A percentile compares a stretch with the other conserved stretches of the same genome.
Conservation (phyloP, 2,113 vertebrate species). For the Pelecanoides urinatrix region DNA sequence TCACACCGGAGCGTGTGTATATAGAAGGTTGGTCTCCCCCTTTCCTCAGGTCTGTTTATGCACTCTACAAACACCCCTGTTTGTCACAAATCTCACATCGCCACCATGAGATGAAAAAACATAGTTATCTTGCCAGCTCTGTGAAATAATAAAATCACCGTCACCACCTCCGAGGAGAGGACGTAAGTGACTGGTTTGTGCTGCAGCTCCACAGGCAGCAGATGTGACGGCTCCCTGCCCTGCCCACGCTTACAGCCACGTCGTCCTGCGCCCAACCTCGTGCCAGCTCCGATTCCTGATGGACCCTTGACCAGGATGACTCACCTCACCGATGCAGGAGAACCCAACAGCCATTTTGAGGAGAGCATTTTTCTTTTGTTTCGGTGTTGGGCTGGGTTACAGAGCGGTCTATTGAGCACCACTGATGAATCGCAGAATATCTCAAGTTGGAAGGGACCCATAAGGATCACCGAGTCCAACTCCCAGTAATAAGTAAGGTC, state of each 20-base stretch:
- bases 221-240: not conserved
- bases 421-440: not conserved
- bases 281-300: not conserved
- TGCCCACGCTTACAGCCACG: accelerated
- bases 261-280: not conserved
- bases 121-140: not conserved
- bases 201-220: not conserved
- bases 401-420: not conserved
- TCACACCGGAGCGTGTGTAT: not conserved
- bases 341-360: not conserved
- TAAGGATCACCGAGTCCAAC: not conserved
- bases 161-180: not conserved
- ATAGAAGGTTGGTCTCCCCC: not conserved
- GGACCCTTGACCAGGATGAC: not conserved
- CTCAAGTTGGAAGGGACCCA: not conserved
- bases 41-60: not conserved
- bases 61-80: too few species aligned
- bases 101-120: not conserved
- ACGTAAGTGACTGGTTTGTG: not conserved
- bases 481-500: not conserved
- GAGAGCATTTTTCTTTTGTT: not conserved
- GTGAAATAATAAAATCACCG: not conserved
- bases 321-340: not conserved
- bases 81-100: not conserved
- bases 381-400: accelerated